phyloP scores from a whole-genome alignment of 1,140 invertebrate genomes.

The Caenorhabditis latens region DNA sequence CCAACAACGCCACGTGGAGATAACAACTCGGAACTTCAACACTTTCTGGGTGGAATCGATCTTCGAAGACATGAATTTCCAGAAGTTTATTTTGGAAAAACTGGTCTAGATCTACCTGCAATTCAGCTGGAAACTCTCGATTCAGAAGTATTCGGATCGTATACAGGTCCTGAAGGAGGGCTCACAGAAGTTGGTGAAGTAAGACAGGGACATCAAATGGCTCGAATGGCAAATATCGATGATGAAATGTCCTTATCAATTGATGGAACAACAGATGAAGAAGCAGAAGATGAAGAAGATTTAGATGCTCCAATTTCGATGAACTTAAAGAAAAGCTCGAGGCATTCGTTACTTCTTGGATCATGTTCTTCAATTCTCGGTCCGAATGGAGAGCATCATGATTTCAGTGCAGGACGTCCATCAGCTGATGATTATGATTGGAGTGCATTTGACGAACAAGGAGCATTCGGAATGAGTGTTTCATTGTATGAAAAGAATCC shows the following conservation, averaged over 20 bases:
- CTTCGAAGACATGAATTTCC: slow-evolving; percentile 54
- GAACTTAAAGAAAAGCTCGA: slow-evolving; percentile 57
- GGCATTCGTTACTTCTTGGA: slow-evolving; percentile 59
- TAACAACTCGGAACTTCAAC: slow-evolving; percentile 37
- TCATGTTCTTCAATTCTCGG: slow-evolving; percentile 66
- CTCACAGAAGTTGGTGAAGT: slow-evolving; percentile 81
- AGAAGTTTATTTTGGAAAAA: slow-evolving; percentile 74
- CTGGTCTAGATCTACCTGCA: slow-evolving; percentile 74
- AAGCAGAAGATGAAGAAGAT: slow-evolving; percentile 64
- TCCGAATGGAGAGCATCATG: slow-evolving; percentile 60
- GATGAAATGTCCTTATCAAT: slow-evolving; percentile 75
- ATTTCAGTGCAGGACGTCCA: slow-evolving; percentile 46
- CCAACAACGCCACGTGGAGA: slow-evolving; percentile 53
- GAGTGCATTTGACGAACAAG: slow-evolving; percentile 78
- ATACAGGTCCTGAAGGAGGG: slow-evolving; percentile 85
- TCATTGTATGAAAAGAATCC: slow-evolving; percentile 87
- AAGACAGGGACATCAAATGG: slow-evolving; percentile 69
- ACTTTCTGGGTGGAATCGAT: slow-evolving; percentile 58
- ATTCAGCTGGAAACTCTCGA: slow-evolving; percentile 73
- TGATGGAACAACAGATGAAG: slow-evolving; percentile 69
- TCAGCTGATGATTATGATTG: slow-evolving; percentile 68
- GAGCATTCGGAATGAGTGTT: slow-evolving; percentile 83
- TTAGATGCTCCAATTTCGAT: slow-evolving; percentile 44
- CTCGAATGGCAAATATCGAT: slow-evolving; percentile 76
- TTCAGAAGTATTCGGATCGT: slow-evolving; percentile 82